phyloP scores from a whole-genome alignment of 2,113 vertebrate genomes.

The Barnardius zonarius region DNA sequence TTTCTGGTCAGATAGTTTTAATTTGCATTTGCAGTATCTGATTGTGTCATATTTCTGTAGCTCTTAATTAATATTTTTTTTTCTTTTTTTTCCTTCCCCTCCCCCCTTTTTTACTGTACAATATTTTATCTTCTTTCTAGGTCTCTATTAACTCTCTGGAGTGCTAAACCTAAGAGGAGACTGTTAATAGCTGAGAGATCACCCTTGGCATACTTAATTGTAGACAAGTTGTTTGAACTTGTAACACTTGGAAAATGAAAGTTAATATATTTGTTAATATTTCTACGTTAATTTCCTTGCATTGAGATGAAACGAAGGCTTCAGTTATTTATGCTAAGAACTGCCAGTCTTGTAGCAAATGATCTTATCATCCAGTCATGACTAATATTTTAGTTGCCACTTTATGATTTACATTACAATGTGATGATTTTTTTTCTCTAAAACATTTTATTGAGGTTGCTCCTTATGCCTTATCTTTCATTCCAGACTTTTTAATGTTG shows the following conservation, averaged over 20 bases:
- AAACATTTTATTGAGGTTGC: not conserved
- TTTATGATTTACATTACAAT: not conserved
- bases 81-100: not conserved
- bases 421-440: not conserved
- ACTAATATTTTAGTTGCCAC: not conserved
- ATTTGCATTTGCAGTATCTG: not conserved
- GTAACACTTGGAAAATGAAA: conserved; percentile 23
- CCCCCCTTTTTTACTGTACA: not conserved
- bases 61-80: not conserved
- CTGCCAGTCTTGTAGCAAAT: not conserved
- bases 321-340: not conserved
- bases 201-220: not conserved
- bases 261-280: conserved; percentile 14
- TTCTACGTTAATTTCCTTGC: not conserved
- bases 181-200: not conserved
- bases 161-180: not conserved
- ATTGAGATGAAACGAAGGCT: not conserved
- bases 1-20: not conserved
- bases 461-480: not conserved
- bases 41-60: not conserved
- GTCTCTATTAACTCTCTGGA: not conserved
- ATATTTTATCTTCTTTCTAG: not conserved
- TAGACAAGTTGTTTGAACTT: conserved; percentile 34
- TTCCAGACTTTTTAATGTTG: not conserved
- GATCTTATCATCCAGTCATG: not conserved